phyloP scores from a whole-genome alignment of 2,113 vertebrate genomes.

The Tupaia chinensis region DNA sequence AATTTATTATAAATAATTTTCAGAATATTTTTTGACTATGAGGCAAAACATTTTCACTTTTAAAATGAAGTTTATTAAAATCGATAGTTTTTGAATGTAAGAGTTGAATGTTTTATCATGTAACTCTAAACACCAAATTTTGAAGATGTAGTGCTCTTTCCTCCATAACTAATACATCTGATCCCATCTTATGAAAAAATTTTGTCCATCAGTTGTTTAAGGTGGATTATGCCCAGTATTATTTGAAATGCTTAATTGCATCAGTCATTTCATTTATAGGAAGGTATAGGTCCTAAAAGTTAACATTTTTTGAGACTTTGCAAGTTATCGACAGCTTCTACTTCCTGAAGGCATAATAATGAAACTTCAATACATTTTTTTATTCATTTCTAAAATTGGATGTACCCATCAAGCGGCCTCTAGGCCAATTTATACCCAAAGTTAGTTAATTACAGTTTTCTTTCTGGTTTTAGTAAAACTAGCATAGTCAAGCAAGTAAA shows the following conservation, averaged over 20 bases:
- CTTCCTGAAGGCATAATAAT: slow-evolving; percentile 72
- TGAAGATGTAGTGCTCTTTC: background rate
- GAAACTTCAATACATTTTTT: slow-evolving; percentile 68
- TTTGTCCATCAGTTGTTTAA: slow-evolving; percentile 16
- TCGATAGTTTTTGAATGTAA: slow-evolving; percentile 54
- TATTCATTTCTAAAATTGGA: slow-evolving; percentile 33
- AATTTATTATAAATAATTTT: slow-evolving; percentile 60
- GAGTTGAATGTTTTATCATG: slow-evolving; percentile 58
- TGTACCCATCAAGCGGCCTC: slow-evolving; percentile 22
- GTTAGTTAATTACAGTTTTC: slow-evolving; percentile 79
- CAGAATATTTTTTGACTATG: slow-evolving; percentile 47
- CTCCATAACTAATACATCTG: background rate
- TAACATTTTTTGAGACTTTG: slow-evolving; percentile 71
- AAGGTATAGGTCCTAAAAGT: background rate
- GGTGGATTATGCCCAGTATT: slow-evolving; percentile 46
- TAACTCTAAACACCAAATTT: slow-evolving; percentile 56
- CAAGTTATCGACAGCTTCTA: slow-evolving; percentile 68
- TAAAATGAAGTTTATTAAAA: slow-evolving; percentile 59
- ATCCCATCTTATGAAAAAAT: slow-evolving; percentile 39
- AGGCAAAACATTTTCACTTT: slow-evolving; percentile 52
- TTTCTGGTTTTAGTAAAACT: slow-evolving; percentile 78
- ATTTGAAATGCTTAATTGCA: slow-evolving; percentile 8
- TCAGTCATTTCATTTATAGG: slow-evolving; percentile 57
- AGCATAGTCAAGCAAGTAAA: slow-evolving; percentile 38
- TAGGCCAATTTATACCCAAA: slow-evolving; percentile 69